Conservation (phyloP, 2,797 vertebrate genomes). For the Cryptoblepharus egeriae region DNA sequence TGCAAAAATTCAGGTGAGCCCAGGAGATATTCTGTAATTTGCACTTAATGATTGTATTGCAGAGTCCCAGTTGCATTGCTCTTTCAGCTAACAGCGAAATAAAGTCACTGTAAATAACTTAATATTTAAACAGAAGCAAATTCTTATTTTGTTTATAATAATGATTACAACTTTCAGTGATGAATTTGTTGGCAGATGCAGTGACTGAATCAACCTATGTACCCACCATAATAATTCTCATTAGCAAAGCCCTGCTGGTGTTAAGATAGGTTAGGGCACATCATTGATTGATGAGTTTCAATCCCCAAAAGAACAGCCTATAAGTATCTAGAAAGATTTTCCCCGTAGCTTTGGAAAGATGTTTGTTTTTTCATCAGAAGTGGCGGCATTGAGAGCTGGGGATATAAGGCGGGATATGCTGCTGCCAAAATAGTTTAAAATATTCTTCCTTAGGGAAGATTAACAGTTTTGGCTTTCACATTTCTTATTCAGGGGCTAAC, state of each 20-base stretch:
- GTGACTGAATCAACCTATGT: neutral
- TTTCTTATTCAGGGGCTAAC: neutral
- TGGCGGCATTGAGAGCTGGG: neutral
- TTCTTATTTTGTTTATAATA: neutral
- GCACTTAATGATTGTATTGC: conserved; percentile 48
- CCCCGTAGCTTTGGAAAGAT: neutral
- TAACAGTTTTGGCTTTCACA: neutral
- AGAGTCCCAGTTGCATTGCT: conserved; percentile 24
- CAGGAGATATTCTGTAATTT: conserved; percentile 53
- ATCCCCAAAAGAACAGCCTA: conserved; percentile 16
- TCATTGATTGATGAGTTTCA: conserved; percentile 24
- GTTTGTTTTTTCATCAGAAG: conserved; percentile 19
- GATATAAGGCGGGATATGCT: conserved; percentile 4
- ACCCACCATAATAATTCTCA: conserved; percentile 27
- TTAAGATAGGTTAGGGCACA: conserved; percentile 26
- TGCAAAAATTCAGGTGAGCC: conserved; percentile 56
- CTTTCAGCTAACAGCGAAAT: conserved; percentile 3
- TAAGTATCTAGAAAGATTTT: conserved; percentile 21
- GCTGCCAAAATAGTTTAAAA: conserved; percentile 13
- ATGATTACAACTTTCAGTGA: neutral
- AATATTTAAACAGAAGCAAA: conserved; percentile 27
- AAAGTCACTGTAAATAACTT: conserved; percentile 47
- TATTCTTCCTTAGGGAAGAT: conserved; percentile 8
- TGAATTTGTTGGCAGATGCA: neutral
- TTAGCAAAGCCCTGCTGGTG: conserved; percentile 7